Conservation (phyloP, 2,888 invertebrate species). For the Lycocerus yunnanus region DNA sequence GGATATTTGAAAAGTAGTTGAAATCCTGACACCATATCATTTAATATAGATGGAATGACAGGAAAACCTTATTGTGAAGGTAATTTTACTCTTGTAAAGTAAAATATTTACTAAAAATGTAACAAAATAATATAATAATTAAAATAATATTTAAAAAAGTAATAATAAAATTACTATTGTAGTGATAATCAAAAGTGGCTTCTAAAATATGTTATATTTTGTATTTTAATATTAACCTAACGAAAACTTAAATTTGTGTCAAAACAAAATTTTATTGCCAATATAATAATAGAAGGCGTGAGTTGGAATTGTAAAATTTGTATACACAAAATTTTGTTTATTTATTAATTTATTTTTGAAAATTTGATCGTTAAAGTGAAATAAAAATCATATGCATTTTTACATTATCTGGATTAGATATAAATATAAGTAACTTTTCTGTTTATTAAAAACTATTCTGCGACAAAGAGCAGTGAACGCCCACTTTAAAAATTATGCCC, state of each 20-base stretch:
- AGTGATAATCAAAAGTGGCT: neutral
- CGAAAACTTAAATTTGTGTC: no score
- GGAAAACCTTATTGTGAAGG: neutral
- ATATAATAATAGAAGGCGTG: neutral
- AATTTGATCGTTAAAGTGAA: neutral
- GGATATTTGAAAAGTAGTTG: neutral
- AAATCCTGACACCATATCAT: neutral
- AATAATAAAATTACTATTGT: neutral
- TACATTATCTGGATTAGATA: neutral
- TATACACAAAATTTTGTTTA: neutral
- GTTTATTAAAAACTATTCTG: neutral
- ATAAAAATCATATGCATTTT: neutral
- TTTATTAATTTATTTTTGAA: neutral
- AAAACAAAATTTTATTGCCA: neutral
- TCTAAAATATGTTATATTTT: neutral
- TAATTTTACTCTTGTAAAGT: neutral
- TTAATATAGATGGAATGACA: slow-evolving; percentile 2
- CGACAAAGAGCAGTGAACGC: slow-evolving; percentile 21
- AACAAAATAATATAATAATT: neutral
- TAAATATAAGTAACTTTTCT: neutral
- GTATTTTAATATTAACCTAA: no score
- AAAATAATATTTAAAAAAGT: neutral
- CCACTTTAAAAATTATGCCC: slow-evolving; percentile 12
- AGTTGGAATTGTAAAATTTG: neutral
- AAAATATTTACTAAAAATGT: neutral